These are phyloP conservation scores for Coregonus clupeaformis DNA, from an alignment of 2,113 vertebrate species.

Conservation along the genomic window DNA sequence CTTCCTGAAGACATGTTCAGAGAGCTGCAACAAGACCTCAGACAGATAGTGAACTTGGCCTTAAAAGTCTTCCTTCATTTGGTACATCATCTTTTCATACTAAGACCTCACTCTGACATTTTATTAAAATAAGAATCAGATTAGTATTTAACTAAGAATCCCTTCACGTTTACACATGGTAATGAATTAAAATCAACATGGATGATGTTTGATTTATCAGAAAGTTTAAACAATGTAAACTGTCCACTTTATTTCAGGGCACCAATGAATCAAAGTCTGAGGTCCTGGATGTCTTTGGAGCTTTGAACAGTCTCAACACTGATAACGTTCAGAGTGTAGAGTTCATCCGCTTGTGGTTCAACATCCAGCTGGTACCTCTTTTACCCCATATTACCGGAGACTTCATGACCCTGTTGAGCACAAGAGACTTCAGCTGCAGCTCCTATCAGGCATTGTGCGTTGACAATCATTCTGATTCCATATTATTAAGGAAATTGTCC, in stretches of 20 bases:
- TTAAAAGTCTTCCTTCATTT: slow-evolving; percentile 43
- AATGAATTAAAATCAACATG: no score
- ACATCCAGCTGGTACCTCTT: slow-evolving; percentile 45
- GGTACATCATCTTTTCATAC: slow-evolving; percentile 29
- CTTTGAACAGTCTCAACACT: slow-evolving; percentile 34
- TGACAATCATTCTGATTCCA: background rate
- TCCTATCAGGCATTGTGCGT: slow-evolving; percentile 57
- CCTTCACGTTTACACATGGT: no score
- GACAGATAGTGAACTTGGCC: slow-evolving; percentile 40
- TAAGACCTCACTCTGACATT: background rate
- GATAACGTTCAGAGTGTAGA: slow-evolving; percentile 29
- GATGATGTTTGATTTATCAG: no score
- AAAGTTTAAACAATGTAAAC: no score
- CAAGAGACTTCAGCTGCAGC: slow-evolving; percentile 46
- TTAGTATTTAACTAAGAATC: background rate
- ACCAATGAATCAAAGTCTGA: slow-evolving; percentile 29
- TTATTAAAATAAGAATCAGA: background rate
- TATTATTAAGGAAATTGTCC: background rate
- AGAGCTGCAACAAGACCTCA: slow-evolving; percentile 41
- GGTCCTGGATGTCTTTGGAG: slow-evolving; percentile 46
- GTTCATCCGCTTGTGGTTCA: slow-evolving; percentile 50
- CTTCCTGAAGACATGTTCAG: slow-evolving; percentile 11
- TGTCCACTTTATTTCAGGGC: slow-evolving; percentile 26
- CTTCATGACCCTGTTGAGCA: slow-evolving; percentile 39
- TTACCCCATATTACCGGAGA: slow-evolving; percentile 26